These are phyloP conservation scores for Mareca penelope DNA, from an alignment of 2,797 vertebrate species.

Conservation along the genomic window DNA sequence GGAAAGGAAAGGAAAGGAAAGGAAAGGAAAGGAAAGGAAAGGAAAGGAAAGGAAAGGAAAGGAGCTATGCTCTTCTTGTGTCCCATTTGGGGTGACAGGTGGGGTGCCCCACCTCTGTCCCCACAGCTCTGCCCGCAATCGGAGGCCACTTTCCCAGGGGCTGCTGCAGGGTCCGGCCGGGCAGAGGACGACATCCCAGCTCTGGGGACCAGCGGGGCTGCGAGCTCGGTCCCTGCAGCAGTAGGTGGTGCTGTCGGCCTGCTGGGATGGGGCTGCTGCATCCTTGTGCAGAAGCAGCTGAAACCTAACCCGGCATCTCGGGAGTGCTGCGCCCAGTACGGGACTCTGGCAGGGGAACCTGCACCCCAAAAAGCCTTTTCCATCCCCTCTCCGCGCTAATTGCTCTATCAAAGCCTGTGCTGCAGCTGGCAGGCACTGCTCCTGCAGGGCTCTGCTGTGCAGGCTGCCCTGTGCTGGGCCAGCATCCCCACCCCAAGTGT, in stretches of 20 bases:
- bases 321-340: neutral
- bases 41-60: neutral
- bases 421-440: neutral
- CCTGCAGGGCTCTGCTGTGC: neutral
- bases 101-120: too few species aligned
- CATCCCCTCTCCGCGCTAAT: neutral
- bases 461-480: neutral
- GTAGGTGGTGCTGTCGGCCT: conserved; percentile 51
- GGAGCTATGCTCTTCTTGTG: neutral
- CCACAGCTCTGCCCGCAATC: neutral
- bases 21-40: too few species aligned
- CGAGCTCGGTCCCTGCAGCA: neutral
- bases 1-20: neutral
- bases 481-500: neutral
- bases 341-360: neutral
- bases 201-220: accelerated
- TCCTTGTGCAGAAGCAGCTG: accelerated
- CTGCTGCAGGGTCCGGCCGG: neutral
- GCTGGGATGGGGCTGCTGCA: neutral
- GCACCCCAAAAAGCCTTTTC: neutral
- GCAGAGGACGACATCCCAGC: accelerated
- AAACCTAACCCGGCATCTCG: neutral
- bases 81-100: too few species aligned
- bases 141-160: accelerated
- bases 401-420: neutral